A percentile compares a stretch with the other conserved stretches of the same genome.
These are phyloP conservation scores for Speoplatyrhinus poulsoni DNA, from an alignment of 2,113 vertebrate genomes.

Conservation along the genomic window DNA sequence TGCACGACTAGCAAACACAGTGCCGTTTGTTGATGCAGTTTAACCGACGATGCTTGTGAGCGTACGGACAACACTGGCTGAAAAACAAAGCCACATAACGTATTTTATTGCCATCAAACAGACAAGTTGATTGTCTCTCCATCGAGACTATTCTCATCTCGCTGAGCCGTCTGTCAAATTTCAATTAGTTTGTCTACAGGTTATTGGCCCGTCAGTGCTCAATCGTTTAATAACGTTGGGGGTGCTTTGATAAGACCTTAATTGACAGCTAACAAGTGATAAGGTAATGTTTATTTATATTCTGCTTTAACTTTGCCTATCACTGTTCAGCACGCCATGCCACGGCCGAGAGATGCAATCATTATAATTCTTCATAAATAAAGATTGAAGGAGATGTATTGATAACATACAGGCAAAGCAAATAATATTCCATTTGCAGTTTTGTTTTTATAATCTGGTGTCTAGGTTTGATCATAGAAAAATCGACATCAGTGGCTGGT, in stretches of 20 bases:
- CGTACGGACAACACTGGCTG: constrained; percentile 21
- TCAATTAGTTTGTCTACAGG: constrained; percentile 70
- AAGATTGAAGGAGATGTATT: no score
- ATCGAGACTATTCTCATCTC: constrained; percentile 9
- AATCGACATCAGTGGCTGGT: no score
- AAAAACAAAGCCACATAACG: constrained; percentile 25
- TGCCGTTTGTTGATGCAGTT: no score
- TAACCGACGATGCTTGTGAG: no score
- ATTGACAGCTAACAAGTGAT: constrained; percentile 58
- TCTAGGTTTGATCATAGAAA: no score
- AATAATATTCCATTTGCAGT: no score
- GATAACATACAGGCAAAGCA: no score
- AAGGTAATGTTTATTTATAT: constrained; percentile 59
- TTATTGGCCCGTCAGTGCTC: constrained; percentile 58
- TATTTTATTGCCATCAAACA: constrained; percentile 45
- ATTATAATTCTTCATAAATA: no score
- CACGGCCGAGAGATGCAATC: no score
- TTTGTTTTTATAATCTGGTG: no score
- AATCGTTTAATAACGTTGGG: constrained; percentile 68
- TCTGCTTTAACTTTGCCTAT: neutral
- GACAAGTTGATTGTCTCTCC: constrained; percentile 44
- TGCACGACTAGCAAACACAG: no score
- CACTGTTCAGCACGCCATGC: no score
- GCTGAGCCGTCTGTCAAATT: constrained; percentile 65
- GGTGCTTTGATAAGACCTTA: constrained; percentile 62